Conservation (phyloP, 2,888 invertebrate species). For the Oxystoma pomonae region DNA sequence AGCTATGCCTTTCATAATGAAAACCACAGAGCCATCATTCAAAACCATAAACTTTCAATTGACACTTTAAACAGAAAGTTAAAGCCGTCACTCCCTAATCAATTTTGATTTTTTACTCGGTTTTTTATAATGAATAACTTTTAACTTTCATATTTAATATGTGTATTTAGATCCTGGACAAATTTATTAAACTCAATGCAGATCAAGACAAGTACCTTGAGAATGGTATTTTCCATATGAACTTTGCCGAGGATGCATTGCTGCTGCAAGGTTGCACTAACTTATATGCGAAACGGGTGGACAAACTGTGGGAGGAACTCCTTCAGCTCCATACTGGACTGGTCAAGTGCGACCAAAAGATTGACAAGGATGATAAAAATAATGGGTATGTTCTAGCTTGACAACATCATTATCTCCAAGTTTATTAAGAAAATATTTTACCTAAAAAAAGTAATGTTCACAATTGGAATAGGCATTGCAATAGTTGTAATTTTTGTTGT, state of each 20-base stretch:
- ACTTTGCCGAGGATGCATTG: conserved; percentile 75
- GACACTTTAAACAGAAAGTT: too few species aligned
- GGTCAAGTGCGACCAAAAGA: conserved; percentile 29
- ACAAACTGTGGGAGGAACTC: conserved; percentile 46
- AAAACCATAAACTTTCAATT: too few species aligned
- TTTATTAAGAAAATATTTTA: too few species aligned
- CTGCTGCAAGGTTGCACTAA: conserved; percentile 68
- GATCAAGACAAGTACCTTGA: conserved; percentile 45
- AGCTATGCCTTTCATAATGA: too few species aligned
- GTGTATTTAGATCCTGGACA: conserved; percentile 55
- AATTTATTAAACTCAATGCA: conserved; percentile 54
- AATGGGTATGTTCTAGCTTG: too few species aligned
- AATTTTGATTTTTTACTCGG: too few species aligned
- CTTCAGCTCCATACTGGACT: conserved; percentile 38
- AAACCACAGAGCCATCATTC: too few species aligned
- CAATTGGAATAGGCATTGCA: too few species aligned
- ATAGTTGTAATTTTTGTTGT: too few species aligned
- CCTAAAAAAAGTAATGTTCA: too few species aligned
- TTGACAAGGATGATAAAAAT: conserved; percentile 7
- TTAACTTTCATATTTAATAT: conserved; percentile 10
- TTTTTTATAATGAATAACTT: not conserved
- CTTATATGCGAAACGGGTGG: conserved; percentile 72
- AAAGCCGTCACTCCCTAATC: too few species aligned
- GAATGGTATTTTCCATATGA: conserved; percentile 52
- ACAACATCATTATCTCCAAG: too few species aligned